A percentile compares a stretch with the other conserved stretches of the same genome.
Conservation (phyloP, 1,140 invertebrate genomes). For the Helicoverpa zea region DNA sequence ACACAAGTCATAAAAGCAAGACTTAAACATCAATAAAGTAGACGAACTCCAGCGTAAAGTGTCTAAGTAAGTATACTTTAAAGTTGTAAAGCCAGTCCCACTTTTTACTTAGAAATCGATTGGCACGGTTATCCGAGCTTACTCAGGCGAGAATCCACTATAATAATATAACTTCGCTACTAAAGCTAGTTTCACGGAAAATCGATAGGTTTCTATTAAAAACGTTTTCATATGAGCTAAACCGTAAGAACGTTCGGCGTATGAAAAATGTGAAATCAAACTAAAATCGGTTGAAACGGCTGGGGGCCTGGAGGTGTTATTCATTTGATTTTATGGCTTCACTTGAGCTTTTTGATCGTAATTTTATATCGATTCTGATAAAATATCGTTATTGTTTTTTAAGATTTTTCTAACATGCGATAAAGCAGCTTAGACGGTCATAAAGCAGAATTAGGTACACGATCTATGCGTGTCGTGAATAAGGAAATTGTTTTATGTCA, state of each 20-base stretch:
- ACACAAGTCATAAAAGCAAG: slow-evolving; percentile 16
- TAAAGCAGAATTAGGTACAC: background rate
- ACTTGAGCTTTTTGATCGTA: slow-evolving; percentile 16
- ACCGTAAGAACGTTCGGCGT: slow-evolving; percentile 13
- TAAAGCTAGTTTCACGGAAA: slow-evolving; percentile 50
- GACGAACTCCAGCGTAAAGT: slow-evolving; percentile 41
- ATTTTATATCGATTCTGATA: slow-evolving; percentile 33
- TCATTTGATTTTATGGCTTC: slow-evolving; percentile 38
- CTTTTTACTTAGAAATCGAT: slow-evolving; percentile 57
- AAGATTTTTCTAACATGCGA: slow-evolving; percentile 1
- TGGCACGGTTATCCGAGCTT: slow-evolving; percentile 52
- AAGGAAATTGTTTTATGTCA: background rate
- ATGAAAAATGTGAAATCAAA: slow-evolving; percentile 46
- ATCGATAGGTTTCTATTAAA: slow-evolving; percentile 53
- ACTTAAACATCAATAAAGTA: slow-evolving; percentile 39
- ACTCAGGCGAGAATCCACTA: slow-evolving; percentile 53
- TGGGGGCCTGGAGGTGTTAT: slow-evolving; percentile 23
- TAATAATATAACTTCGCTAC: slow-evolving; percentile 54
- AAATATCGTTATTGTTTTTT: slow-evolving; percentile 23
- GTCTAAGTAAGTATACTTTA: slow-evolving; percentile 50
- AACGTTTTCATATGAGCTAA: slow-evolving; percentile 46
- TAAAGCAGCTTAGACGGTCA: slow-evolving; percentile 6
- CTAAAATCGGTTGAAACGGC: slow-evolving; percentile 27
- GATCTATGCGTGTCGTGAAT: background rate
- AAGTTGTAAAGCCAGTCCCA: slow-evolving; percentile 43